Evolutionary conservation across 37 sponge, comb jelly and placozoan genomes (phyloP), one percentile per base, ranked within the genome.

Genomic region (Mnemiopsis leidyi): DNA sequence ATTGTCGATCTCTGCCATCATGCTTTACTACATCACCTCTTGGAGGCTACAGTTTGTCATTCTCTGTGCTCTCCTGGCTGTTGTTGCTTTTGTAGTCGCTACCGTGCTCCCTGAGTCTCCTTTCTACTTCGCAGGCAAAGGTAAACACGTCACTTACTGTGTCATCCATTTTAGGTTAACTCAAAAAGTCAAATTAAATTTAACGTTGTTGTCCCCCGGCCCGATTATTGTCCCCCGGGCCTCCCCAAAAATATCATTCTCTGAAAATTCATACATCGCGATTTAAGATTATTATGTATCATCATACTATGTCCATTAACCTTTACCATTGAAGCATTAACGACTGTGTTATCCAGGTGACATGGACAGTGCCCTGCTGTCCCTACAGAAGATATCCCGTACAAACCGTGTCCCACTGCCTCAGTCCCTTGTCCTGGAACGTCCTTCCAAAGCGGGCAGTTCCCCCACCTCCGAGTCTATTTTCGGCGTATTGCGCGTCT

Each of bases 91-190:
- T 5, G n/a, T 69, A 25, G 73, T 69, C 29, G 23, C 1, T 2
- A 69, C 24, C 2, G 3, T 69, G 24, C 29, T 69, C 3, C 73
- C 73, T 23, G 73, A 69, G 29, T 69, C 73, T 69, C 73, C 73
- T 3, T 69, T 69, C n/a, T 69, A 28, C 73, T 69, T 23, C 29
- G 73, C 73, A 69, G 73, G 73, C 7, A 69, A 69, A 69, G 73
- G 73, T 69, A 5, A 48, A 13, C 13, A 18, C 61, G 61, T 48
- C n/a, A n/a, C n/a, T n/a, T n/a, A n/a, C n/a, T n/a, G n/a, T n/a
- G n/a, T n/a, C n/a, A n/a, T n/a, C n/a, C n/a, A n/a, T n/a, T n/a
- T n/a, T n/a, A n/a, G n/a, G n/a, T n/a, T n/a, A n/a, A n/a, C n/a
- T n/a, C n/a, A n/a, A n/a, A n/a, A n/a, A n/a, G n/a, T n/a, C n/a